Conservation (phyloP, 2,113 vertebrate species). For the Tympanuchus pallidicinctus region DNA sequence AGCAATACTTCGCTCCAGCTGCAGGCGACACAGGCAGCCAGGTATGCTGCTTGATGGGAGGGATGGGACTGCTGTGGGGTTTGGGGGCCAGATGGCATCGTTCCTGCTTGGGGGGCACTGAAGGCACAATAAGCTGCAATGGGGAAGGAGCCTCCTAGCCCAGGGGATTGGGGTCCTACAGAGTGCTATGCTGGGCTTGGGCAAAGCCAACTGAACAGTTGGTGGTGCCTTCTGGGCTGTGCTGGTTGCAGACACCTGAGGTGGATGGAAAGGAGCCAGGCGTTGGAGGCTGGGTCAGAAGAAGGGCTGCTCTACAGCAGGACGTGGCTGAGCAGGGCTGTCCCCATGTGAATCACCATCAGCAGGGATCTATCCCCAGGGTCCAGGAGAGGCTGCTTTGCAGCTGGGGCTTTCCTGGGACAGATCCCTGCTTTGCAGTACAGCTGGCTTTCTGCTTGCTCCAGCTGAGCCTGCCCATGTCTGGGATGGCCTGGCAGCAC, state of each 20-base stretch:
- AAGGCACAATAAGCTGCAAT: not conserved
- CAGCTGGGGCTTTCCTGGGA: too few species aligned
- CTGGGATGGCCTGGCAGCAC: not conserved
- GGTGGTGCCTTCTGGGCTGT: fast-evolving
- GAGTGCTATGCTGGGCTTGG: not conserved
- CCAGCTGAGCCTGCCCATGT: not conserved
- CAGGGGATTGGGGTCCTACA: too few species aligned
- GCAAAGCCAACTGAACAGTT: fast-evolving
- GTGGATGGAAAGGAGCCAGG: fast-evolving
- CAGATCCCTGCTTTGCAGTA: too few species aligned
- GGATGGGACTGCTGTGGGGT: not conserved
- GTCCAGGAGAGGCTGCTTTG: too few species aligned
- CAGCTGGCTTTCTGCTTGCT: not conserved
- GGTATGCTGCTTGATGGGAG: slow-evolving; percentile 70
- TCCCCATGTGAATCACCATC: not conserved
- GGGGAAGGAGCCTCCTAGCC: not conserved
- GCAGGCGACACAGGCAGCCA: slow-evolving; percentile 85
- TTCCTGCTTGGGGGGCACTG: not conserved
- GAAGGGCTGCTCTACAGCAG: not conserved
- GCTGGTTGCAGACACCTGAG: fast-evolving
- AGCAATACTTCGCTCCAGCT: slow-evolving; percentile 72
- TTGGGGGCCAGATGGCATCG: not conserved
- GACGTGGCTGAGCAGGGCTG: not conserved
- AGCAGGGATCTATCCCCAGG: not conserved
- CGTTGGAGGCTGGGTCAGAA: not conserved